Evolutionary conservation across 2,113 vertebrate genomes (phyloP).

Genomic region (Neofelis nebulosa): DNA sequence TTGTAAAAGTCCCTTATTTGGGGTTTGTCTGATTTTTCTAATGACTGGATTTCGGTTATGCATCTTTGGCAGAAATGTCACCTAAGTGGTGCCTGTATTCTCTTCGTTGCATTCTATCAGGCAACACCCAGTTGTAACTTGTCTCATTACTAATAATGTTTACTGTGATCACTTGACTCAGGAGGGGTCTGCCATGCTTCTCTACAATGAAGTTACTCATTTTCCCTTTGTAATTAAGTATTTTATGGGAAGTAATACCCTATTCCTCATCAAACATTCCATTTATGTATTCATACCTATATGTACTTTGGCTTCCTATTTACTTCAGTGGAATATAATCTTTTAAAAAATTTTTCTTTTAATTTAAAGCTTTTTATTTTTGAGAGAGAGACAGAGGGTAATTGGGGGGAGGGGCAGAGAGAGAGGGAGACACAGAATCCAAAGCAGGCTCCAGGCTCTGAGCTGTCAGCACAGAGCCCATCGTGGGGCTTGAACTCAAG

Average conservation of each 20-base stretch:
- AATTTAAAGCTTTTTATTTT: no score
- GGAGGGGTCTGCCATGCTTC: neutral
- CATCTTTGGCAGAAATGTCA: neutral
- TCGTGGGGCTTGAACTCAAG: no score
- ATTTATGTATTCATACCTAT: neutral
- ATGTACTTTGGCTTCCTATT: slow-evolving; percentile 11
- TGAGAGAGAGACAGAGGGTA: no score
- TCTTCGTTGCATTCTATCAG: neutral
- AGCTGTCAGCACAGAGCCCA: no score
- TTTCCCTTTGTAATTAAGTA: slow-evolving; percentile 14
- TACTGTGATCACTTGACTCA: neutral
- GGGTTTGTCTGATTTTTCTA: neutral
- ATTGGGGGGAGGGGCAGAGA: no score
- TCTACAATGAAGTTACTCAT: neutral
- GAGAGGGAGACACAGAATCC: no score
- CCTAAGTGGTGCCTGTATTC: neutral
- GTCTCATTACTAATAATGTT: neutral
- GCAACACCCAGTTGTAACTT: neutral
- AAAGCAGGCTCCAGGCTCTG: no score
- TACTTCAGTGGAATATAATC: neutral
- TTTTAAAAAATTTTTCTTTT: neutral
- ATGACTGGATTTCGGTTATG: neutral
- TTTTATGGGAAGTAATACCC: slow-evolving; percentile 11
- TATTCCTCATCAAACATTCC: neutral
- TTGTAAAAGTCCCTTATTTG: neutral